Evolutionary conservation across 2,888 invertebrate genomes (phyloP).

Genomic region (Arctia plantaginis): DNA sequence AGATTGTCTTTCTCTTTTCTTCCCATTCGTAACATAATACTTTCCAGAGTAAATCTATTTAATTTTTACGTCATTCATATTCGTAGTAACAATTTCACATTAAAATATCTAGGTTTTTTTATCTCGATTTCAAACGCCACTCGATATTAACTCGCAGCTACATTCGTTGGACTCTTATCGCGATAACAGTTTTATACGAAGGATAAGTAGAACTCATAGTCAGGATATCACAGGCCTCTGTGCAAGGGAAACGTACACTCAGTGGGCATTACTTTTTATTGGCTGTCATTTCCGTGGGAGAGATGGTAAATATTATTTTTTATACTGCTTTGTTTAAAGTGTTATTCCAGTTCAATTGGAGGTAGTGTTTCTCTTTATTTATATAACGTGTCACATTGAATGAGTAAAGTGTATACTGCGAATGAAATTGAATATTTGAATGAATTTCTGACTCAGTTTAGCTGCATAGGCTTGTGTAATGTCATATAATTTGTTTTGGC

Average conservation of each 20-base stretch:
- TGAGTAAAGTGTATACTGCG: background rate
- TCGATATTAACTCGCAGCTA: constrained; percentile 51
- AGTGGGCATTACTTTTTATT: constrained; percentile 23
- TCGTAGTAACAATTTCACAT: background rate
- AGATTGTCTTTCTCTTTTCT: background rate
- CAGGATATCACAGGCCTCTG: constrained; percentile 58
- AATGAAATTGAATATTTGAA: background rate
- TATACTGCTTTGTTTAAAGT: constrained; percentile 17
- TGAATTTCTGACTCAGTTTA: background rate
- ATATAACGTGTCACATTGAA: background rate
- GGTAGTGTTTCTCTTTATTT: background rate
- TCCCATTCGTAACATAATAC: background rate
- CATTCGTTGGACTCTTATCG: constrained; percentile 52
- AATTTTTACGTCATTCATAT: background rate
- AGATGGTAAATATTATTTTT: constrained; percentile 68
- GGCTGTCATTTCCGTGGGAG: constrained; percentile 44
- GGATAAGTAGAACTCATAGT: constrained; percentile 73
- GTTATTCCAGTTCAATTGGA: background rate
- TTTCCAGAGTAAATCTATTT: background rate
- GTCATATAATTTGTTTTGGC: background rate
- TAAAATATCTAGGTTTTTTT: constrained; percentile 20
- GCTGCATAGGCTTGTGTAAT: background rate
- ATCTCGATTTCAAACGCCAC: constrained; percentile 48
- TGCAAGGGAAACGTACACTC: constrained; percentile 41
- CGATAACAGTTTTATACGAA: constrained; percentile 63